A percentile compares a stretch with the other conserved stretches of the same genome.
phyloP scores from a whole-genome alignment of 2,888 invertebrate species.

The Stegana nigrithorax region DNA sequence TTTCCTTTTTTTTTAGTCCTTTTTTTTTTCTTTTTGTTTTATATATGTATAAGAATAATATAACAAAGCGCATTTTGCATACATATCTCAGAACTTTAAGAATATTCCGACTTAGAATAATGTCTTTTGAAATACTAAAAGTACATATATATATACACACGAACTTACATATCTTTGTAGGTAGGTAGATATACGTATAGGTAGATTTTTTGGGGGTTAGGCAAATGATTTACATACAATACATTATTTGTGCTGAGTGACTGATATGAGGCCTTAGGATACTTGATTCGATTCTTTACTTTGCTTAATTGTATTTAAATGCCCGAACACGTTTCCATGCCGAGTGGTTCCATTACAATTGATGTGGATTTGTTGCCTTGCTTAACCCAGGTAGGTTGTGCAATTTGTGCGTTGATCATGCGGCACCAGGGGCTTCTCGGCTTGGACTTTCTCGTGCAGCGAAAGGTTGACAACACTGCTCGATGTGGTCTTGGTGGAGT shows the following conservation, averaged over 20 bases:
- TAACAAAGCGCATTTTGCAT: background rate
- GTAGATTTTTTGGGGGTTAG: no score
- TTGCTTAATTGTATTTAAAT: background rate
- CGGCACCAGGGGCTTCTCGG: slow-evolving; percentile 57
- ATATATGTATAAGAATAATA: background rate
- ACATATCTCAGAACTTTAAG: background rate
- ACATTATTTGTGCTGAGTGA: no score
- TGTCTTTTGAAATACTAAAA: slow-evolving; percentile 48
- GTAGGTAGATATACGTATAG: no score
- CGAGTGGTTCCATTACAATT: no score
- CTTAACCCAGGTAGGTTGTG: slow-evolving; percentile 37
- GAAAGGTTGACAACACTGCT: slow-evolving; percentile 63
- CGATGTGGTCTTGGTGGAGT: slow-evolving; percentile 65
- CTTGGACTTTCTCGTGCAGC: slow-evolving; percentile 46
- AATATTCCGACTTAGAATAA: slow-evolving; percentile 26
- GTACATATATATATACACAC: background rate
- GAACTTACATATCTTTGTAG: background rate
- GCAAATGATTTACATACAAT: no score
- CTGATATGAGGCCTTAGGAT: background rate
- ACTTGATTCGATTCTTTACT: background rate
- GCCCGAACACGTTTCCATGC: background rate
- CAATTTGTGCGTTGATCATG: slow-evolving; percentile 44
- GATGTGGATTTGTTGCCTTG: no score
- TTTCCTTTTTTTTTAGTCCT: slow-evolving; percentile 1
- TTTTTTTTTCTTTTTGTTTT: no score